Base-by-base conservation (phyloP, 2,888 invertebrate genomes). In the Phanerotoma sp. region DNA sequence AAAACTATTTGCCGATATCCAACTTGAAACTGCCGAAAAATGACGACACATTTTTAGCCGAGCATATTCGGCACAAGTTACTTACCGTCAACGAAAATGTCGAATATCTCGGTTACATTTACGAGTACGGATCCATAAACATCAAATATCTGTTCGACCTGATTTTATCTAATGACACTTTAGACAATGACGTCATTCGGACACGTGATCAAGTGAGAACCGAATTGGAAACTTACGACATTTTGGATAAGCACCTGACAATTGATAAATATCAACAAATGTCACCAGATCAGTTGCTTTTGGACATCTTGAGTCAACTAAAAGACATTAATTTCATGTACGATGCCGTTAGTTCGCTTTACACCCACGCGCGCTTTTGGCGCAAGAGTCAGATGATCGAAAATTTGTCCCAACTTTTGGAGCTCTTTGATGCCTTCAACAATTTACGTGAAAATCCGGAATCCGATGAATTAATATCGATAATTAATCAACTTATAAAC, bases 221-320 rank as follows among this genome's bases (percentile, higher is more conserved):
- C 1, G 51, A 61, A 35, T 22, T 66, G 3, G 30, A 33, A 3
- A 41, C 49, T 18, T 46, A 57, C 4, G 47, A 60, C n/a, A 53
- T 65, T 9, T 25, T 66, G 10, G 45, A 61, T 2, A 60, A 44
- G 15, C 51, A 61, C 51, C 51, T 68, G 10, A 58, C 22, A 11
- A 41, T 66, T 10, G 63, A 66, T 1, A 68, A 60, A 13, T 68
- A 66, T 47, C 62, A 59, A 21, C 64, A 67, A n/a, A 32, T 37
- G 2, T 56, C 51, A 4, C 68, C 68, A 1, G 65, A 61, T 40
- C 64, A 68, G 42, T 37, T 68, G 38, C 7, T 58, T n/a, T 45
- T 66, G 54, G 65, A 65, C 30, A 67, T 66, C 22, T 37, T 66
- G 5, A 51, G 58, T 7, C 64, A 68, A 53, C 49, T 67, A 37